Evolutionary conservation across 2,113 vertebrate genomes (phyloP).

Genomic region (mouse (Mus musculus)): DNA sequence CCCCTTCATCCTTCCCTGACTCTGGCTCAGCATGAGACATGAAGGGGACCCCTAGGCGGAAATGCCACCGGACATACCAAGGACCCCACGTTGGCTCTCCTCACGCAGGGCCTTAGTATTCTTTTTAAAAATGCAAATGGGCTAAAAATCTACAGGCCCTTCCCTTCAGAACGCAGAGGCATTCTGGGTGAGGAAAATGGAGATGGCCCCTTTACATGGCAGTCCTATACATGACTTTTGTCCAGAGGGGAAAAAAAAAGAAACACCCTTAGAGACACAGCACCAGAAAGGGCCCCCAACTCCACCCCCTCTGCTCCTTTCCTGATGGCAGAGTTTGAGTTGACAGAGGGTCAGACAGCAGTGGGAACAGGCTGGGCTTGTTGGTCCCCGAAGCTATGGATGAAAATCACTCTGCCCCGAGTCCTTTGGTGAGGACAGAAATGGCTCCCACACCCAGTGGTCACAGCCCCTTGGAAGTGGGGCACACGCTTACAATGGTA

Average conservation of each 20-base stretch:
- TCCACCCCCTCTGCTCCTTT: slow-evolving; percentile 21
- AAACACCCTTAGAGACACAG: neutral
- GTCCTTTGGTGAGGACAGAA: slow-evolving; percentile 47
- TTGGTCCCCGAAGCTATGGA: slow-evolving; percentile 20
- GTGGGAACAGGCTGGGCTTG: neutral
- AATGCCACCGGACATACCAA: neutral
- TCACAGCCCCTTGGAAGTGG: slow-evolving; percentile 34
- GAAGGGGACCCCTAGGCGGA: neutral
- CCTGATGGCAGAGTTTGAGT: neutral
- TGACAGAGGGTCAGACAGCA: slow-evolving; percentile 28
- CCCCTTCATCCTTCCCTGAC: neutral
- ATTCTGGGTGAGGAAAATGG: slow-evolving; percentile 16
- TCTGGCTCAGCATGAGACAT: neutral
- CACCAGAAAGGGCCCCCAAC: neutral
- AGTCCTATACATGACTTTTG: neutral
- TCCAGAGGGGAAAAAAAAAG: slow-evolving; percentile 24
- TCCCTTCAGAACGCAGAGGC: slow-evolving; percentile 38
- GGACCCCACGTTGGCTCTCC: neutral
- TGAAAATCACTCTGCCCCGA: neutral
- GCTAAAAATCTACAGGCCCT: slow-evolving; percentile 10
- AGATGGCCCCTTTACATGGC: neutral
- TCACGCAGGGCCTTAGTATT: neutral
- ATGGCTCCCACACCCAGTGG: neutral
- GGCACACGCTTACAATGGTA: slow-evolving; percentile 61
- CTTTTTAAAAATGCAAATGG: slow-evolving; percentile 46